Percentiles rank a stretch among this genome's conserved stretches.
Evolutionary conservation across 2,797 vertebrate species (phyloP).

Genomic region (Syncerus caffer): DNA sequence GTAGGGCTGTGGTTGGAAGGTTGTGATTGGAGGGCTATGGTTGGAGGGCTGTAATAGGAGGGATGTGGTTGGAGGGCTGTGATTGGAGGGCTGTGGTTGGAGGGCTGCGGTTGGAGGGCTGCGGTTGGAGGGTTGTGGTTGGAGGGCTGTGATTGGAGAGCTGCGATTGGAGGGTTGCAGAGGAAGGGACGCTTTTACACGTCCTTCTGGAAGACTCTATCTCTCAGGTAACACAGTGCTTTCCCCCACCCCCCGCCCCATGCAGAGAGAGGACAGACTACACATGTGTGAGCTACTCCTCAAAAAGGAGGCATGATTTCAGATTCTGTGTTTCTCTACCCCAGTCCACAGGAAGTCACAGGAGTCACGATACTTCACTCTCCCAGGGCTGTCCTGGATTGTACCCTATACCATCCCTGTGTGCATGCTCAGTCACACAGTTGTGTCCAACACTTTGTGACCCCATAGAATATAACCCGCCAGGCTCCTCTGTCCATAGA

Average conservation of each 20-base stretch:
- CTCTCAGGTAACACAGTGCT: not conserved
- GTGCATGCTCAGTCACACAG: not conserved
- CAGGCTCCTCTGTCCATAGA: not conserved
- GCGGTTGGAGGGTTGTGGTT: no score
- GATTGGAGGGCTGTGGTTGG: not conserved
- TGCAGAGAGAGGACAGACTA: not conserved
- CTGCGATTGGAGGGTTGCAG: not conserved
- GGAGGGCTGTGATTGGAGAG: rapidly evolving
- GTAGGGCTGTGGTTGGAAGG: not conserved
- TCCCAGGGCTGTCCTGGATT: not conserved
- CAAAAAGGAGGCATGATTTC: not conserved
- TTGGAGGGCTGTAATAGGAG: not conserved
- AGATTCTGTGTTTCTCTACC: not conserved
- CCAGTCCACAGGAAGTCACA: not conserved
- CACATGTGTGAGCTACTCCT: not conserved
- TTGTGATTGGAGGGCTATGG: not conserved
- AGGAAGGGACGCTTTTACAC: not conserved
- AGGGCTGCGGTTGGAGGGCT: not conserved
- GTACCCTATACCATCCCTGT: not conserved
- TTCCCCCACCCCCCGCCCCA: no score
- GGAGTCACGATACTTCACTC: not conserved
- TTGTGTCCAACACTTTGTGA: not conserved
- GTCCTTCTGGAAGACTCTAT: not conserved
- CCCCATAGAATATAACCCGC: not conserved
- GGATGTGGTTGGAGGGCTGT: not conserved